Percentiles rank a stretch among this genome's conserved stretches.
Conservation (phyloP, 2,113 vertebrate genomes). For the Bagarius yarrelli region DNA sequence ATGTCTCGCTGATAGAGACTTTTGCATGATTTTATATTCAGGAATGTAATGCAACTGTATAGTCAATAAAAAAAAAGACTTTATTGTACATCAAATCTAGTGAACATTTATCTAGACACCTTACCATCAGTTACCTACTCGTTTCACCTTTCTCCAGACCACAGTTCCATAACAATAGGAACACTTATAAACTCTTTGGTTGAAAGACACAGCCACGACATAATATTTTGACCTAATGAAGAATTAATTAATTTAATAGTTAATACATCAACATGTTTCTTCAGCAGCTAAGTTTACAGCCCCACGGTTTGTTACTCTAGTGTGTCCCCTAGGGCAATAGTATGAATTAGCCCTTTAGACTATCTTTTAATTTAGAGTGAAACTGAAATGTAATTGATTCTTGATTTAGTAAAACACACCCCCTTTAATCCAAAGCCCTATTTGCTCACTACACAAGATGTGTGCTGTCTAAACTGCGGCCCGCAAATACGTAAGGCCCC, state of each 20-base stretch:
- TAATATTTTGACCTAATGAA: background rate
- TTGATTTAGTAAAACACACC: too few relatives aligned
- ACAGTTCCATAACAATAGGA: too few relatives aligned
- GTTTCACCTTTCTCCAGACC: too few relatives aligned
- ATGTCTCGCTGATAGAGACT: background rate
- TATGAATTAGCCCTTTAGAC: background rate
- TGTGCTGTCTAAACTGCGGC: too few relatives aligned
- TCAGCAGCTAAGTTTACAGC: background rate
- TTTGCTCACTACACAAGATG: too few relatives aligned
- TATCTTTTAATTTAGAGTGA: background rate
- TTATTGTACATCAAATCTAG: background rate
- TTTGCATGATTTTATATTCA: background rate
- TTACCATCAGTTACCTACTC: background rate
- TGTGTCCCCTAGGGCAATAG: background rate
- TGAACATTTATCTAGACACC: background rate
- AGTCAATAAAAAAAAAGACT: background rate
- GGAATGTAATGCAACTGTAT: constrained; percentile 1
- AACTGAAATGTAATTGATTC: too few relatives aligned
- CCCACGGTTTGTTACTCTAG: background rate
- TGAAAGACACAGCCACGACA: background rate
- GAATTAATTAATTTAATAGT: too few relatives aligned
- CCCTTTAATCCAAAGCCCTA: too few relatives aligned
- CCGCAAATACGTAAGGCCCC: too few relatives aligned
- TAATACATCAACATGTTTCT: background rate
- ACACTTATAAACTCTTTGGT: too few relatives aligned